Percentiles rank a stretch among this genome's conserved stretches.
These are phyloP conservation scores for Tokudaia muenninki DNA, from an alignment of 2,797 vertebrate species.

Conservation along the genomic window DNA sequence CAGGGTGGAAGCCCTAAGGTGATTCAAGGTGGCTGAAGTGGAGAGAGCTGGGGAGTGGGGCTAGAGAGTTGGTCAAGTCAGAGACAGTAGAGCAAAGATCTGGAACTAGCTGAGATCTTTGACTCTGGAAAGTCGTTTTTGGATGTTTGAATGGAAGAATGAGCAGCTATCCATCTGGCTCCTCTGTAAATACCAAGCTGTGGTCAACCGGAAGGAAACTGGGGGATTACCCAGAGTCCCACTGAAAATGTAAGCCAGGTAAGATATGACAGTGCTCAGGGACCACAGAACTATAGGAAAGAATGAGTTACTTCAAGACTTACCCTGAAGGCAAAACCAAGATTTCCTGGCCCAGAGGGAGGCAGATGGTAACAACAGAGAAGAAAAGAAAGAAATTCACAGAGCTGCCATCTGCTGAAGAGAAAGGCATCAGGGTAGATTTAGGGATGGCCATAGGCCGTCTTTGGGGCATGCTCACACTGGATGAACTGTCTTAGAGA, in stretches of 20 bases:
- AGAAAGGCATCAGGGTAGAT: rapidly evolving
- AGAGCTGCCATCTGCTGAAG: not conserved
- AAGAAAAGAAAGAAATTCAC: not conserved
- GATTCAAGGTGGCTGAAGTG: not conserved
- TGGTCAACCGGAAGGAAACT: not conserved
- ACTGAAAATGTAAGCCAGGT: not conserved
- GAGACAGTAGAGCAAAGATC: not conserved
- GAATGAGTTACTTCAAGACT: not conserved
- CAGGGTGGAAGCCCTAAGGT: not conserved
- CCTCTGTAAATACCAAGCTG: not conserved
- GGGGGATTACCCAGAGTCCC: not conserved
- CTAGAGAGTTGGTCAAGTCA: not conserved
- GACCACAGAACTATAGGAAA: not conserved
- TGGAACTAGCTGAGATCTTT: not conserved
- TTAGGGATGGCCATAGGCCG: not conserved
- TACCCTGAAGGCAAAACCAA: not conserved
- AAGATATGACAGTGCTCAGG: not conserved
- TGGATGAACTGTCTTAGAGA: not conserved
- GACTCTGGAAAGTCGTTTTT: not conserved
- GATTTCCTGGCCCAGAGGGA: not conserved
- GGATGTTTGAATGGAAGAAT: not conserved
- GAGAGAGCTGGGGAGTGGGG: not conserved
- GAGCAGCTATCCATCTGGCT: not conserved
- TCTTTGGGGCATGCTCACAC: not conserved
- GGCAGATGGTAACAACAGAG: rapidly evolving